Base-by-base conservation (phyloP, 2,797 vertebrate species). In the Sebastes glaucus region DNA sequence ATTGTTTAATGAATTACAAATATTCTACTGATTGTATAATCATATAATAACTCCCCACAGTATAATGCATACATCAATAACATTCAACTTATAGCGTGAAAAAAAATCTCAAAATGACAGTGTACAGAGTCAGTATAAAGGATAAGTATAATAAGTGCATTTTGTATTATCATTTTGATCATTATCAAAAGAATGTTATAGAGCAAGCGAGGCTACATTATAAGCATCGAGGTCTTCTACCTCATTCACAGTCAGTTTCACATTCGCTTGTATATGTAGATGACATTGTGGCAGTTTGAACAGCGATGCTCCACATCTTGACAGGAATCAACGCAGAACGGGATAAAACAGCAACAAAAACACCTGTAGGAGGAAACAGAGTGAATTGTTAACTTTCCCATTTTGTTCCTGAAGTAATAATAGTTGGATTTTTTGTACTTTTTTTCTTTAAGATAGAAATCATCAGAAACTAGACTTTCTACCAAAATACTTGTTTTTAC, bases 291-390 rank as follows among this genome's bases (percentile, higher is more conserved):
- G 88, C 96, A 96, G 78, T 25, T 79, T 1, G 94, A 82, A 81
- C 96, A 96, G 68, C 49, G 86, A 65, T 96, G 95, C 78, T 94
- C 81, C 30, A 96, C 95, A 60, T 96, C 95, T 80, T 95, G 80
- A 74, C 93, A 95, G 64, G 92, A 77, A 11, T 96, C 94, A 27
- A 96, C 1, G 56, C 93, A 96, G 91, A 96, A 96, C 0, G 96
- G 96, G 78, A 95, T 95, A 2, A 82, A 90, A 62, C 94, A 95
- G 78, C 96, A 96, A 1, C 83, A 64, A 74, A 92, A 83, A 70
- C 89, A 95, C 74, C 95, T 96, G 68, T 0, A 53, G n/a, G 35
- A 49, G 23, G 13, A 82, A 72, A 69, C 16, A 82, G 25, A 25
- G 1, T 2, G 2, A 60, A 16, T 30, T 23, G 1, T 32, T 6